A percentile compares a stretch with the other conserved stretches of the same genome.
Conservation (phyloP, 2,113 vertebrate genomes). For the Suricata suricatta region DNA sequence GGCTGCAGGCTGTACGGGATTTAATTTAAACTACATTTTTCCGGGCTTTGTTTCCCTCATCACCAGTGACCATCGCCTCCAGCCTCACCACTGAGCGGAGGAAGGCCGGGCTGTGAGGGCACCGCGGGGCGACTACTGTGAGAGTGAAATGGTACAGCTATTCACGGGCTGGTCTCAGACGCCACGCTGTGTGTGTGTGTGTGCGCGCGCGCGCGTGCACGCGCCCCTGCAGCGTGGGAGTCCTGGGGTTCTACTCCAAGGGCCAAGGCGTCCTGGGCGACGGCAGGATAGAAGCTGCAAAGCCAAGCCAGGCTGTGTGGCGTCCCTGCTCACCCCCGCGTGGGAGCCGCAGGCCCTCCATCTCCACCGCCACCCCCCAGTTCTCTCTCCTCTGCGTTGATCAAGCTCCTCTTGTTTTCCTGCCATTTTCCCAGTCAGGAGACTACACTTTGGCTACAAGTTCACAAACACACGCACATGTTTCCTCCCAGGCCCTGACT, state of each 20-base stretch:
- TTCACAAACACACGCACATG: not conserved
- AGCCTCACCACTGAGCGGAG: not conserved
- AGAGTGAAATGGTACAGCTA: not conserved
- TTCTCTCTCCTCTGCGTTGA: not conserved
- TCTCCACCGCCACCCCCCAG: not conserved
- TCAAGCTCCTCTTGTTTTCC: not conserved
- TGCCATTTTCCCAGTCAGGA: not conserved
- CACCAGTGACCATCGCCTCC: not conserved
- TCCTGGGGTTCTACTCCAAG: not conserved
- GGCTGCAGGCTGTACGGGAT: too few relatives aligned
- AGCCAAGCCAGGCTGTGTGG: not conserved
- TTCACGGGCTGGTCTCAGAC: not conserved
- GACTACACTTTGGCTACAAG: not conserved
- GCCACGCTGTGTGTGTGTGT: not conserved
- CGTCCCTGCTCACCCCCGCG: not conserved
- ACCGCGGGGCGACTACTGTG: not conserved
- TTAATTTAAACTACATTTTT: too few relatives aligned
- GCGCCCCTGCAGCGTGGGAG: too few relatives aligned
- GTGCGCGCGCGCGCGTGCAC: not conserved
- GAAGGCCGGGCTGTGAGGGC: not conserved
- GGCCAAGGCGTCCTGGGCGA: not conserved
- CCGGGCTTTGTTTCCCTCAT: too few relatives aligned
- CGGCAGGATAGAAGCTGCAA: not conserved
- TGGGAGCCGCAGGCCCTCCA: not conserved
- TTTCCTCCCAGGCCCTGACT: not conserved